Evolutionary conservation across 2,888 invertebrate genomes (phyloP), one percentile per base, ranked within the genome.

Genomic region (Ganaspis brasiliensis): DNA sequence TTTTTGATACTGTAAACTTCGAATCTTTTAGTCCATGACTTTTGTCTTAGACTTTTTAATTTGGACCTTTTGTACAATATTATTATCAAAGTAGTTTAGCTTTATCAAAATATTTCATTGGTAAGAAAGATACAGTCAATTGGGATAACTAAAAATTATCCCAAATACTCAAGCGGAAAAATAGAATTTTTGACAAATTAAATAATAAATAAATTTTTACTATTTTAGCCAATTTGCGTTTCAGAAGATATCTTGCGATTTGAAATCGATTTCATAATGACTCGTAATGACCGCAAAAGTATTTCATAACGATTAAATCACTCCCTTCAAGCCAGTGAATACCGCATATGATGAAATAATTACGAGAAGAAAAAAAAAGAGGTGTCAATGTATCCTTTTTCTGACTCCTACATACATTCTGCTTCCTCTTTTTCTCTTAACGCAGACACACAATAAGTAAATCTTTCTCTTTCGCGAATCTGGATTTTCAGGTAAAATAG

Each of bases 271-370:
- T 49, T 49, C 49, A 49, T 49, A 49, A 49, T 49, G 49, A 49
- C 16, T 49, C 49, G 49, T 49, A 49, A 49, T 49, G 12, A 49
- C 49, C 49, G 49, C 49, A 49, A 49, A 49, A n/a, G 49, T 37
- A 63, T 63, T 45, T 45, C 63, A 24, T 55, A 55, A 55, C 14
- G 19, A 63, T 21, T 37, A 63, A 63, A 63, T 40, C 21, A 63
- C 40, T 35, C 40, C 63, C 45, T 21, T 63, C 19, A 16, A 2
- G 63, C 37, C 6, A 63, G 37, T 12, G 21, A 63, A 14, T 37
- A 63, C 10, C n/a, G n/a, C n/a, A 19, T 12, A 37, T 63, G 40
- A n/a, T 45, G 63, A 63, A 63, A 63, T 63, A 63, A 63, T 63
- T 63, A 40, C 63, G 24, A 21, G 21, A 21, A 63, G 37, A 63